Evolutionary conservation across 2,888 invertebrate genomes (phyloP), one percentile per base, ranked within the genome.

Genomic region (Agriopis aurantiaria): DNA sequence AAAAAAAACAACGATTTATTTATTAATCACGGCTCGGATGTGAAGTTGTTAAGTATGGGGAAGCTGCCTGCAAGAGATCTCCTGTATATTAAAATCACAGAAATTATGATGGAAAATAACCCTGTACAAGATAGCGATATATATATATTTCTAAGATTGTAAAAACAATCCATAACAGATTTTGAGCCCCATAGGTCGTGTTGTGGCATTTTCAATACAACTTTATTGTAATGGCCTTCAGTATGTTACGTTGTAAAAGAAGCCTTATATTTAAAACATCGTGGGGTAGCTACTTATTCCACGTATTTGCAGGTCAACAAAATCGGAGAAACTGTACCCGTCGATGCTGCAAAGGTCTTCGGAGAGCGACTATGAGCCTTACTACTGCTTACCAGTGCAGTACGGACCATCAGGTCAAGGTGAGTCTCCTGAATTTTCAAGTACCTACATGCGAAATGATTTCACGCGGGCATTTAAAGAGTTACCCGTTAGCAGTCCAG

Each of bases 301-400:
- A 40, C 71, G 60, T 74, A 43, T 58, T 91, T 90, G 9, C 96
- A 98, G 98, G 91, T 99, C 99, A 53, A 98, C 98, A 17, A 98
- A 98, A 92, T 99, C 98, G 10, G 98, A 99, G 90, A 98, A 98
- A 92, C 95, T 98, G 88, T 98, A 98, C 89, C 98, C 98, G 48
- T 98, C 98, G 73, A 98, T 98, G 98, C 92, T 98, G 82, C 97
- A 97, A 80, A 95, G 97, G 74, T 97, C 97, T 83, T 96, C 96
- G 79, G 96, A 97, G 82, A 97, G 97, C 71, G 98, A 98, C 87
- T 96, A 97, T 75, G 98, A 98, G 85, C 97, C 97, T 0, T 97
- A 97, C 89, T 97, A 97, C 88, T 97, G 97, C 88, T 95, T 97
- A 77, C 97, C 97, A 0, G 97, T 97, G 73, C 94, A 95, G 71